These are phyloP conservation scores for Epizoanthus stellaris DNA, from an alignment of 92 coral and sea anemone species.

Conservation along the genomic window DNA sequence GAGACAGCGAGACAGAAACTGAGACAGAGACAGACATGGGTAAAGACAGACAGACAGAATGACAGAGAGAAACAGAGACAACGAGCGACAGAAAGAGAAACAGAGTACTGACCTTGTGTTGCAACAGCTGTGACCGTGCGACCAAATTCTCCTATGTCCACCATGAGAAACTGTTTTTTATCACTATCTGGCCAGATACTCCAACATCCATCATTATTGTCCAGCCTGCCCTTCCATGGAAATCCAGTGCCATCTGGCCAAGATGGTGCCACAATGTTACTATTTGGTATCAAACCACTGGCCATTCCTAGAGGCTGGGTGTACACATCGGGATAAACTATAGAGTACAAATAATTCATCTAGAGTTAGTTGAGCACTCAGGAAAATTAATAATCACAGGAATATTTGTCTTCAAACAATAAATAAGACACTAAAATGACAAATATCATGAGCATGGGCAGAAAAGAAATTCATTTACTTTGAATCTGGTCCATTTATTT, in stretches of 20 bases:
- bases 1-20: too few relatives aligned
- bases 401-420: too few relatives aligned
- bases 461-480: too few relatives aligned
- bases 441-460: too few relatives aligned
- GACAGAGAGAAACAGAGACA: too few relatives aligned
- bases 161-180: constrained; percentile 1
- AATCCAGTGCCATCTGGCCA: neutral
- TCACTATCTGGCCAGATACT: neutral
- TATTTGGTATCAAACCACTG: neutral
- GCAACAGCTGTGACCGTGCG: constrained; percentile 23
- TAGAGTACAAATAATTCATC: neutral
- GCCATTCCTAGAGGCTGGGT: constrained; percentile 8
- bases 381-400: too few relatives aligned
- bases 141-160: constrained; percentile 4
- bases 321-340: constrained; percentile 11
- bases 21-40: too few relatives aligned
- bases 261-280: neutral
- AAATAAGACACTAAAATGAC: too few relatives aligned
- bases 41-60: too few relatives aligned
- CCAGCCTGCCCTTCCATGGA: constrained; percentile 3
- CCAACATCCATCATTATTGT: neutral
- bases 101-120: constrained; percentile 5
- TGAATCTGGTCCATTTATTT: too few relatives aligned
- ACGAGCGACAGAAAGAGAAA: too few relatives aligned
- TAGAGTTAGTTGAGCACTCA: neutral